Conservation (phyloP, 2,888 invertebrate species). For the Plebejus argus region DNA sequence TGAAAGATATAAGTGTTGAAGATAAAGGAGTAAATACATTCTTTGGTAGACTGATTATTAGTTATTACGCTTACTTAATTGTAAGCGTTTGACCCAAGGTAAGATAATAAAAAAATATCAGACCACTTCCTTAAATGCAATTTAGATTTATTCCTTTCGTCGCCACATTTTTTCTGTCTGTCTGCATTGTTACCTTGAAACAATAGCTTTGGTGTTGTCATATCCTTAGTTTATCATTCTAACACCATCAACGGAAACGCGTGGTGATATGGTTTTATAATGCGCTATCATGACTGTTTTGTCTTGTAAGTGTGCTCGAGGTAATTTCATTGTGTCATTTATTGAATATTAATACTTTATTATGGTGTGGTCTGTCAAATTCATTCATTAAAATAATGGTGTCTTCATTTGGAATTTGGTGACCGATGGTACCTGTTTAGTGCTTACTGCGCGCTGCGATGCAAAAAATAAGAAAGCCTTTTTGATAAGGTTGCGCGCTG, state of each 20-base stretch:
- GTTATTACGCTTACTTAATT: too few species aligned
- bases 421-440: background rate
- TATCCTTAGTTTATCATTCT: constrained; percentile 78
- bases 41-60: too few species aligned
- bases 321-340: constrained; percentile 24
- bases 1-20: background rate
- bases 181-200: constrained; percentile 71
- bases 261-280: constrained; percentile 76
- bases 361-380: constrained; percentile 10
- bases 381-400: background rate
- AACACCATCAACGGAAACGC: constrained; percentile 77
- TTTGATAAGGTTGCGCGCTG: background rate
- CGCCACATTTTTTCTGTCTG: constrained; percentile 59
- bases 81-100: background rate
- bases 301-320: constrained; percentile 28
- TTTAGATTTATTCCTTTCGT: constrained; percentile 73
- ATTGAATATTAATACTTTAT: constrained; percentile 24
- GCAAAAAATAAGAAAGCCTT: background rate
- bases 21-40: background rate
- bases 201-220: constrained; percentile 71
- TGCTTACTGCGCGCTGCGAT: background rate
- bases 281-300: constrained; percentile 72
- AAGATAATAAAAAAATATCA: constrained; percentile 44
- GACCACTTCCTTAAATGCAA: constrained; percentile 65
- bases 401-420: constrained; percentile 8